Evolutionary conservation across 2,797 vertebrate species (phyloP), one percentile per base, ranked within the genome.

Genomic region (Smutsia gigantea): DNA sequence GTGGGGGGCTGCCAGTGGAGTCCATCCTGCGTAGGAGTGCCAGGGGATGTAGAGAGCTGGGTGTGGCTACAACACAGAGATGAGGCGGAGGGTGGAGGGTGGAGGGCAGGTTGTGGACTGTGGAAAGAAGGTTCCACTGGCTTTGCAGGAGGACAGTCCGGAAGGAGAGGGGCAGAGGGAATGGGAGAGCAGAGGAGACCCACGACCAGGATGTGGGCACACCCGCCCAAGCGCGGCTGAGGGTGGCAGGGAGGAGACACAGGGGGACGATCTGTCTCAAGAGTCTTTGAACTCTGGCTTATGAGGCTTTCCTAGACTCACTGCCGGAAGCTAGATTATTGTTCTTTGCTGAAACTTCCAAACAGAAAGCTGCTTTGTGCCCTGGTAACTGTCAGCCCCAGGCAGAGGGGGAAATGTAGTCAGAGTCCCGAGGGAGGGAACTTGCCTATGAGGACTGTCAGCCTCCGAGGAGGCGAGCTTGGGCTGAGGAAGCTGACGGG

Each of bases 191-290:
- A 6, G 37, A 51, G 42, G 34, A 42, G 46, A 72, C 37, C 14
- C 49, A 17, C 11, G 71, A 21, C 11, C 0, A 0, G 8, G 49
- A 59, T 6, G 17, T 0, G 0, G 27, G 59, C 13, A 5, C 11
- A 4, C 27, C 17, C n/a, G 49, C 6, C 31, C 66, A 12, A 68
- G 82, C 37, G 27, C 2, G 37, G 23, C 37, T 85, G 2, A 75
- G 53, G 39, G 37, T 27, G 23, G 37, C 42, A 4, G 23, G 25
- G 53, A 34, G 39, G 39, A 59, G 72, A 85, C 14, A 21, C 21
- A 37, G 19, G 0, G 51, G 17, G 51, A 68, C 2, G 4, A 27
- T 15, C 21, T 5, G 51, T 46, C 31, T 68, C 72, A 39, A 86
- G 37, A 49, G 18, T 31, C 72, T 29, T 37, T 17, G 15, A 69